These are phyloP conservation scores for Fulica atra DNA, from an alignment of 2,113 vertebrate species.

Conservation along the genomic window DNA sequence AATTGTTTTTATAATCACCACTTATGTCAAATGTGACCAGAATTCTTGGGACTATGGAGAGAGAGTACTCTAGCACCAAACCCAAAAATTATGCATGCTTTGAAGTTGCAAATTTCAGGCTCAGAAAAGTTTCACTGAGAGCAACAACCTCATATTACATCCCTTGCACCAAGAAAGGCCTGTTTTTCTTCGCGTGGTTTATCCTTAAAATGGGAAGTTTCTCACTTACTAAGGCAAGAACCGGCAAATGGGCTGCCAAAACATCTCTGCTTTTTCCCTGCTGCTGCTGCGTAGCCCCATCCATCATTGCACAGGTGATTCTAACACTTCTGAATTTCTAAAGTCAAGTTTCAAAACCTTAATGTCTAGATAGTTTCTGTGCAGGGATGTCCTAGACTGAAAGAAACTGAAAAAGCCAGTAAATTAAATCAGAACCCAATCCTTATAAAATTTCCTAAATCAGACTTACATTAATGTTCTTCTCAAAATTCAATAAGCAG, in stretches of 20 bases:
- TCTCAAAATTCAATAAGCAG: neutral
- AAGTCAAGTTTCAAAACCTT: neutral
- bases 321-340: neutral
- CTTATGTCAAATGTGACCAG: neutral
- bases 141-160: neutral
- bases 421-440: neutral
- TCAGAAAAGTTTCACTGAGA: neutral
- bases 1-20: neutral
- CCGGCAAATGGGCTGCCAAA: neutral
- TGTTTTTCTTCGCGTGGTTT: neutral
- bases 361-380: neutral
- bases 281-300: neutral
- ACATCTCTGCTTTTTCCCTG: neutral
- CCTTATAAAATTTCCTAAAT: neutral
- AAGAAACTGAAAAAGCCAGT: neutral
- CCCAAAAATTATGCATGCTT: neutral
- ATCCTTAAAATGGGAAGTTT: neutral
- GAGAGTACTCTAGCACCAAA: conserved; percentile 5
- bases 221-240: neutral
- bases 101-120: neutral
- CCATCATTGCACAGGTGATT: neutral
- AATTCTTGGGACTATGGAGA: neutral
- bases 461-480: neutral
- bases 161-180: neutral
- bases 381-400: neutral